phyloP scores from a whole-genome alignment of 2,113 vertebrate genomes.

The Coturnix japonica region DNA sequence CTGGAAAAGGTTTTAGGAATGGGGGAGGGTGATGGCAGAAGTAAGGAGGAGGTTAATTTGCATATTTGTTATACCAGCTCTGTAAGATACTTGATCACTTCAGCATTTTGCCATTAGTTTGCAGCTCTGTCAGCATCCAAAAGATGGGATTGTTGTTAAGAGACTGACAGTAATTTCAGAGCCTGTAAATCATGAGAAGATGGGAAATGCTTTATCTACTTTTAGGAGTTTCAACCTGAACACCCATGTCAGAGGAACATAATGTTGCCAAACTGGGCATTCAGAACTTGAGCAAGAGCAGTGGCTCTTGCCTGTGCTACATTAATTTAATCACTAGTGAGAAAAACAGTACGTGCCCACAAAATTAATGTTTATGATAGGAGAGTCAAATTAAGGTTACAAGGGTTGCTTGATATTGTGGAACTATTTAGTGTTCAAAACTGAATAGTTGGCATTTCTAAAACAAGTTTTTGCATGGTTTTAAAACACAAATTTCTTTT shows the following conservation, averaged over 20 bases:
- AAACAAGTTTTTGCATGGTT: neutral
- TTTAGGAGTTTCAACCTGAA: neutral
- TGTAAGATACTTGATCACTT: neutral
- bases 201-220: neutral
- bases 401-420: neutral
- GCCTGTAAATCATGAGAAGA: neutral
- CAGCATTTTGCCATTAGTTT: neutral
- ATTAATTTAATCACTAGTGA: neutral
- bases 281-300: neutral
- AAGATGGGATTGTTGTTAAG: neutral
- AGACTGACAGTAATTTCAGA: neutral
- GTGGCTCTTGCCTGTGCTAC: neutral
- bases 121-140: neutral
- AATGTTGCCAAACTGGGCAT: neutral
- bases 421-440: neutral
- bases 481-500: neutral
- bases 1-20: neutral
- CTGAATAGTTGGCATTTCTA: neutral
- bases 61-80: neutral
- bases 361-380: neutral
- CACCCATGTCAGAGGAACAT: neutral
- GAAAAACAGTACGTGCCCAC: neutral
- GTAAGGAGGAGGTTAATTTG: neutral
- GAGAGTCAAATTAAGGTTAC: neutral
- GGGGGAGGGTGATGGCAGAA: fast-evolving